A percentile compares a stretch with the other conserved stretches of the same genome.
Evolutionary conservation across 2,113 vertebrate species (phyloP).

Genomic region (Campylorhamphus procurvoides): DNA sequence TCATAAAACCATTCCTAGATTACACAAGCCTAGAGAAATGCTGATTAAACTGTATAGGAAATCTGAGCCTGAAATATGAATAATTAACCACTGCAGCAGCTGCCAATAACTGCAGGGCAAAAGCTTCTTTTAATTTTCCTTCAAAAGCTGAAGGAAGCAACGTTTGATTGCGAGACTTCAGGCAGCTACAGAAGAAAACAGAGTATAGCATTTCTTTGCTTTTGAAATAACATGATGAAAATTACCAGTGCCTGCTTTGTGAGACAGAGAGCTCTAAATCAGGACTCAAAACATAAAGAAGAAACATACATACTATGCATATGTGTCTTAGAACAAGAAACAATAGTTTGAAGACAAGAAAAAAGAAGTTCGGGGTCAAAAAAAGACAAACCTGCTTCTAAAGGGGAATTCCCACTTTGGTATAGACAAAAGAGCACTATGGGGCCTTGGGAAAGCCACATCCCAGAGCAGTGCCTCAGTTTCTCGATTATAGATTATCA

Average conservation of each 20-base stretch:
- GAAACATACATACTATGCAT: accelerated
- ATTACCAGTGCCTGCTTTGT: not conserved
- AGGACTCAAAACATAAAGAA: not conserved
- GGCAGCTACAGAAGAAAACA: not conserved
- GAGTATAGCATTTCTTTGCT: not conserved
- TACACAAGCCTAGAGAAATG: slow-evolving; percentile 28
- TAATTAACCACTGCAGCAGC: slow-evolving; percentile 9
- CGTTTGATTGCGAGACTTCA: not conserved
- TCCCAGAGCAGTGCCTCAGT: not conserved
- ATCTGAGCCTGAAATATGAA: slow-evolving; percentile 9
- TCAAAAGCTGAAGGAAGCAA: slow-evolving; percentile 9
- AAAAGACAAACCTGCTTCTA: not conserved
- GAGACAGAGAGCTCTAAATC: not conserved
- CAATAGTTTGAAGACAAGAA: not conserved
- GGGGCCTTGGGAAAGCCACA: not conserved
- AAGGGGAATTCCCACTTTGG: not conserved
- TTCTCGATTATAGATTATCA: not conserved
- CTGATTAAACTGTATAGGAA: slow-evolving; percentile 6
- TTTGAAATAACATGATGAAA: not conserved
- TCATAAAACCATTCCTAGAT: slow-evolving; percentile 31
- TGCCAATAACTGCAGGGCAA: slow-evolving; percentile 41
- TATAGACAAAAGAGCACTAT: not conserved
- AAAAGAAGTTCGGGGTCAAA: not conserved
- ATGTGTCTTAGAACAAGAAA: not conserved
- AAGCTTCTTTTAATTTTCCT: slow-evolving; percentile 14